Percentiles rank a stretch among this genome's conserved stretches.
Evolutionary conservation across 2,113 vertebrate genomes (phyloP).

Genomic region (Pterophyllum scalare): DNA sequence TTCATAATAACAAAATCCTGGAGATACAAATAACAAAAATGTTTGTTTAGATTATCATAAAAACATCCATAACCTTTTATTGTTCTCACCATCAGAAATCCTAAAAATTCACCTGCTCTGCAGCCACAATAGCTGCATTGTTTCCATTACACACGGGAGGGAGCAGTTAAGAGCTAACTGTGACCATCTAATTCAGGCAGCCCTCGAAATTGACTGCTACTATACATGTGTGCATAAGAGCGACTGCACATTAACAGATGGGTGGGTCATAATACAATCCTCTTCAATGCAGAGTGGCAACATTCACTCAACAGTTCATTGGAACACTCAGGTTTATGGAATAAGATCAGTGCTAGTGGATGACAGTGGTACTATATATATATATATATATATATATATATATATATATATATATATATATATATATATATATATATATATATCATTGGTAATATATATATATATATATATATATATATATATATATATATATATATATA

Average conservation of each 20-base stretch:
- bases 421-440: too few species aligned
- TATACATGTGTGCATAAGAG: background rate
- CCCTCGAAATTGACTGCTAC: background rate
- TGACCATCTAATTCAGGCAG: conserved; percentile 18
- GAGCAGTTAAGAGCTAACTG: conserved; percentile 37
- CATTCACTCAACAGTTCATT: background rate
- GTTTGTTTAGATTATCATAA: background rate
- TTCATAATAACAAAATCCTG: background rate
- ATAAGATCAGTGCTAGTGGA: background rate
- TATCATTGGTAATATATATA: too few species aligned
- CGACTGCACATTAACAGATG: background rate
- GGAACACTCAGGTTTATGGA: background rate
- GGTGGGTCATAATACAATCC: background rate
- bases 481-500: background rate
- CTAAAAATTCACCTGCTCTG: conserved; percentile 36
- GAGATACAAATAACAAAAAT: background rate
- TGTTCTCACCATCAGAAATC: background rate
- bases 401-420: too few species aligned
- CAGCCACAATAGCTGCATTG: conserved; percentile 54
- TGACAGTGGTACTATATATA: conserved; percentile 5
- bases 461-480: background rate
- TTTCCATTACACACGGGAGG: conserved; percentile 25
- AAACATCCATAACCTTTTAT: background rate
- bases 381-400: background rate
- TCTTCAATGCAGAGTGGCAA: background rate